Percentiles rank a stretch among this genome's conserved stretches.
Evolutionary conservation across 2,113 vertebrate species (phyloP).

Genomic region (Paradoxurus hermaphroditus): DNA sequence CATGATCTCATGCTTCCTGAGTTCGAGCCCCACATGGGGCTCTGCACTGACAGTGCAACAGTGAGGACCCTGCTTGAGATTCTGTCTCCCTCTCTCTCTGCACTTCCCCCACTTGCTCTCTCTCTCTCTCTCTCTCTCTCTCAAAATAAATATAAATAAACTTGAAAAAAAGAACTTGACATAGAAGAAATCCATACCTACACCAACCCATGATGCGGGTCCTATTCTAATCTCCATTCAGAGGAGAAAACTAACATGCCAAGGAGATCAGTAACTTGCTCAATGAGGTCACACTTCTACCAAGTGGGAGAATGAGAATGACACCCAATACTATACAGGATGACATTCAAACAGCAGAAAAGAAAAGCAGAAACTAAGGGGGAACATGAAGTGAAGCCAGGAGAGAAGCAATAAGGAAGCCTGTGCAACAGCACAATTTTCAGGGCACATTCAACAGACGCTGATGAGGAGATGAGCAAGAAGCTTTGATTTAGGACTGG

Average conservation of each 20-base stretch:
- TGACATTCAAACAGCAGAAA: not conserved
- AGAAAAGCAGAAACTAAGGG: not conserved
- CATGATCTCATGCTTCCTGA: no score
- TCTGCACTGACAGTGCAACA: no score
- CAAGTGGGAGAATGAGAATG: not conserved
- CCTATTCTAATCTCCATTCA: not conserved
- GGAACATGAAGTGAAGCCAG: not conserved
- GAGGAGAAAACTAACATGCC: not conserved
- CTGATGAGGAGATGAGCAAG: not conserved
- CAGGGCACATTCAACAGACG: not conserved
- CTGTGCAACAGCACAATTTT: not conserved
- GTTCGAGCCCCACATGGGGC: no score
- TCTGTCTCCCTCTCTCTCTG: no score
- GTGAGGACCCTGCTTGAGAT: no score
- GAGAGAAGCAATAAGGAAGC: not conserved
- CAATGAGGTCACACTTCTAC: not conserved
- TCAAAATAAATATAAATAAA: no score
- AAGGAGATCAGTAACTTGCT: not conserved
- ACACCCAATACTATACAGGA: not conserved
- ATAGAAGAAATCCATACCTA: not conserved
- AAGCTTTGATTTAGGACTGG: not conserved
- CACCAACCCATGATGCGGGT: not conserved
- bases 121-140: no score
- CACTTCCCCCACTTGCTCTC: no score
- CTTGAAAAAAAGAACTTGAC: not conserved